Conservation (phyloP, 2,113 vertebrate genomes). For the Indri indri region DNA sequence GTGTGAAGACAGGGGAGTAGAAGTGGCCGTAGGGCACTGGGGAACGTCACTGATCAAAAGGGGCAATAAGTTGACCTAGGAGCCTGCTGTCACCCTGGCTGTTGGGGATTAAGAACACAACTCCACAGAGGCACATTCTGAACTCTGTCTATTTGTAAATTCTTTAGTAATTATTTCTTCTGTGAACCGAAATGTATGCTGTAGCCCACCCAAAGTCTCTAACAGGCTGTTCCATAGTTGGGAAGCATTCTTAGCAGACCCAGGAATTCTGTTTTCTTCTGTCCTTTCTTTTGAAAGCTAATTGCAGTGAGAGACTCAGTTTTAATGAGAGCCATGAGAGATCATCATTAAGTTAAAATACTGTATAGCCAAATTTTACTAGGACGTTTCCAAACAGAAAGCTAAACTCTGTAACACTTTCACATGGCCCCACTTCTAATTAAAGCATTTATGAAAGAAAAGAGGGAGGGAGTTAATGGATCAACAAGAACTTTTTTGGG, state of each 20-base stretch:
- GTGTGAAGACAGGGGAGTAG: not conserved
- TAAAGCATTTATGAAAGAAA: not conserved
- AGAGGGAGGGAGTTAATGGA: not conserved
- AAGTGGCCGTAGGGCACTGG: not conserved
- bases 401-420: not conserved
- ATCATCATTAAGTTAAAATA: constrained; percentile 15
- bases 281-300: not conserved
- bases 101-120: not conserved
- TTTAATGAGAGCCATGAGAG: not conserved
- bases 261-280: not conserved
- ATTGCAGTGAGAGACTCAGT: not conserved
- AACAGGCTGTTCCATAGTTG: not conserved
- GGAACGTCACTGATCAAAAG: not conserved
- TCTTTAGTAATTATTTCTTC: not conserved
- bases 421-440: not conserved
- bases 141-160: not conserved
- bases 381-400: constrained; percentile 2
- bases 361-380: not conserved
- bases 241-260: not conserved
- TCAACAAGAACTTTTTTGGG: not conserved
- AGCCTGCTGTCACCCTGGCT: not conserved
- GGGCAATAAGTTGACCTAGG: not conserved
- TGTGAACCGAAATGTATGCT: accelerated
- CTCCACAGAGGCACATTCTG: not conserved
- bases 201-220: not conserved